A percentile compares a stretch with the other conserved stretches of the same genome.
phyloP scores from a whole-genome alignment of 2,888 invertebrate species.

The Anodontia alba region DNA sequence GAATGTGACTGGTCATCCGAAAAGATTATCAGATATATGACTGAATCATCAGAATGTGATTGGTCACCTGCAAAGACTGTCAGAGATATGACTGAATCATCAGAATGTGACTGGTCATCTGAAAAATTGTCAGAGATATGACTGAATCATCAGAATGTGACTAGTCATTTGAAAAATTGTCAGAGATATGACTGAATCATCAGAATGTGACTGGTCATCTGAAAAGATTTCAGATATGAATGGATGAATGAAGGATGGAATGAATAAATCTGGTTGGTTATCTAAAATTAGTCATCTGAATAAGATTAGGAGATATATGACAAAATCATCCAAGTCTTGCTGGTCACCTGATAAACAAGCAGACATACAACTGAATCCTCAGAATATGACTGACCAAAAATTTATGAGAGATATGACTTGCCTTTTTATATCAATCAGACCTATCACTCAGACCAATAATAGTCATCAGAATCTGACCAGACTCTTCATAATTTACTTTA shows the following conservation, averaged over 20 bases:
- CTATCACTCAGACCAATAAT: too few species aligned
- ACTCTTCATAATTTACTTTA: conserved; percentile 35
- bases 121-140: conserved; percentile 19
- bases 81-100: background rate
- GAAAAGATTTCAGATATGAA: too few species aligned
- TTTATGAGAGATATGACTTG: conserved; percentile 38
- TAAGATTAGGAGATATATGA: too few species aligned
- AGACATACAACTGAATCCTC: background rate
- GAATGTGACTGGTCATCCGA: too few species aligned
- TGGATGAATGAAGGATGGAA: too few species aligned
- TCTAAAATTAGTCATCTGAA: too few species aligned
- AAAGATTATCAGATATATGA: too few species aligned
- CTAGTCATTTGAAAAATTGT: conserved; percentile 33
- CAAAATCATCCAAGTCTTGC: conserved; percentile 62
- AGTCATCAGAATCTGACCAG: conserved; percentile 59
- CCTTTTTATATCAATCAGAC: too few species aligned
- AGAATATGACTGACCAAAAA: background rate
- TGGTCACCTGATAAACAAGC: conserved; percentile 32
- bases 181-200: background rate
- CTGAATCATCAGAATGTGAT: conserved; percentile 63
- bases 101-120: background rate
- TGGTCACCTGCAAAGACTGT: conserved; percentile 35
- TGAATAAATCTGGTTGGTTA: too few species aligned
- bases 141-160: conserved; percentile 63
- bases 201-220: background rate